These are phyloP conservation scores for Paedocypris micromegethes DNA, from an alignment of 2,797 vertebrate species.

Conservation along the genomic window DNA sequence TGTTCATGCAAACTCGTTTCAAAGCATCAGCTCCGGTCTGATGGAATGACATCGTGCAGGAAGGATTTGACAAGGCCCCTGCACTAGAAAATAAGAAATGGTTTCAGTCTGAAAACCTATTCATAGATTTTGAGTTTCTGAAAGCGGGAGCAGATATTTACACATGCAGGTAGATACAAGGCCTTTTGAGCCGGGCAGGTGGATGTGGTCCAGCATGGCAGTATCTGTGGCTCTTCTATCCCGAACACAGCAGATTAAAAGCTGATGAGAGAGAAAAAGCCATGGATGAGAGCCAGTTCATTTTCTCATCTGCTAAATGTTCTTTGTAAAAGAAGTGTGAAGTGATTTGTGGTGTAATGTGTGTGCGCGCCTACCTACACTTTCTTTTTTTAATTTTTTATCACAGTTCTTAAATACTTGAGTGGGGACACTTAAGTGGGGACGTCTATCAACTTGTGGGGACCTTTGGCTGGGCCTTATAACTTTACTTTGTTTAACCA, in stretches of 20 bases:
- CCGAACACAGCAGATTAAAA: constrained; percentile 34
- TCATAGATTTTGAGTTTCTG: constrained; percentile 6
- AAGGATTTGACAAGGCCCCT: constrained; percentile 50
- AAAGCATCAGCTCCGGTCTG: constrained; percentile 55
- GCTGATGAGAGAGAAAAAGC: constrained; percentile 45
- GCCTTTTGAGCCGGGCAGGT: constrained; percentile 50
- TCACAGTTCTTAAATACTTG: too few relatives aligned
- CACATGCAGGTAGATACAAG: constrained; percentile 26
- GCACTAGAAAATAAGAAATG: constrained; percentile 22
- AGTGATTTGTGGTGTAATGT: constrained; percentile 68
- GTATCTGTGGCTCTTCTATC: constrained; percentile 42
- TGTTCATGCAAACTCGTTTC: constrained; percentile 56
- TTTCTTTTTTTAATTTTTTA: too few relatives aligned
- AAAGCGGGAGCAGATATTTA: constrained; percentile 37
- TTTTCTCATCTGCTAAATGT: constrained; percentile 66
- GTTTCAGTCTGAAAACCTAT: neutral
- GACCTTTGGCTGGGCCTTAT: too few relatives aligned
- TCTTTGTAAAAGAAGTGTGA: constrained; percentile 65
- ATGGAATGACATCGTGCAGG: constrained; percentile 40
- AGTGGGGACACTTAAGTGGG: too few relatives aligned
- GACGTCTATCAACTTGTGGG: too few relatives aligned
- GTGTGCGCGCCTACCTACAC: constrained; percentile 61
- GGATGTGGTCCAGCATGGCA: constrained; percentile 48
- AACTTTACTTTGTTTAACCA: too few relatives aligned
- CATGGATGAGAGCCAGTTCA: constrained; percentile 63